Conservation (phyloP, 2,797 vertebrate genomes). For the Chelon auratus region DNA sequence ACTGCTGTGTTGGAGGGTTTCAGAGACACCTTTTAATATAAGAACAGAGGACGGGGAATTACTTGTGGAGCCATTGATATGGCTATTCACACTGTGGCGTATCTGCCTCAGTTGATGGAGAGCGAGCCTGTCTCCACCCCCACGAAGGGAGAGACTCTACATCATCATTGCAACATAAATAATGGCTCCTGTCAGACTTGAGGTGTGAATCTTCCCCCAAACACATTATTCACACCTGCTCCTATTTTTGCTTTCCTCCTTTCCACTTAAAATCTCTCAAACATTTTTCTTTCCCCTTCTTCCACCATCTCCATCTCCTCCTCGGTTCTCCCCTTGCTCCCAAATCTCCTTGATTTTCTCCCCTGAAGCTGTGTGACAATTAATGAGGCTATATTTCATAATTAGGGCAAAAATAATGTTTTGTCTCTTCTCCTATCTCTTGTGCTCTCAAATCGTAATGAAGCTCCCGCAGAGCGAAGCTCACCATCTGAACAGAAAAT, state of each 20-base stretch:
- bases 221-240: constrained; percentile 43
- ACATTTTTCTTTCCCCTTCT: neutral
- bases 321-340: neutral
- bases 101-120: neutral
- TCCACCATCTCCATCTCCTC: neutral
- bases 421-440: constrained; percentile 33
- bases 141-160: neutral
- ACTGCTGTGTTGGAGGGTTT: too few relatives aligned
- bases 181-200: constrained; percentile 13
- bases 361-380: constrained; percentile 38
- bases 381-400: constrained; percentile 61
- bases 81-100: too few relatives aligned
- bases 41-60: too few relatives aligned
- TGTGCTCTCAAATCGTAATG: constrained; percentile 53
- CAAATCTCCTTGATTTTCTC: neutral
- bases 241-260: neutral
- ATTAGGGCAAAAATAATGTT: constrained; percentile 54
- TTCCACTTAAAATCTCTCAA: neutral
- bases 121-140: neutral
- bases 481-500: constrained; percentile 5
- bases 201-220: constrained; percentile 29
- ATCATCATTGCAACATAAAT: constrained; percentile 37
- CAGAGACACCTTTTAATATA: too few relatives aligned
- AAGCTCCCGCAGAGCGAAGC: constrained; percentile 29
- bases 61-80: too few relatives aligned